Conservation (phyloP, 1,140 invertebrate genomes). For the Neocloeon triangulifer region DNA sequence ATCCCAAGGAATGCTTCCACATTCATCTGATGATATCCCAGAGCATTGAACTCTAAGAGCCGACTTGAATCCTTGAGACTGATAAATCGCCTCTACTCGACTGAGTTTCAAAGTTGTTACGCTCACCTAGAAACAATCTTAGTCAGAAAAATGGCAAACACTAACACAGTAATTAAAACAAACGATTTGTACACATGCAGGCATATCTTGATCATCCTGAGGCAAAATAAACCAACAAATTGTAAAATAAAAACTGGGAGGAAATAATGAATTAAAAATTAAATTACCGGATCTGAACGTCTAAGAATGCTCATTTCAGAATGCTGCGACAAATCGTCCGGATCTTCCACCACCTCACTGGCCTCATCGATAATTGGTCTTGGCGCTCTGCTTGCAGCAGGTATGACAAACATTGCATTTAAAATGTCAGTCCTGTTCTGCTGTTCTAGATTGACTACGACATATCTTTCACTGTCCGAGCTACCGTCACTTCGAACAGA, state of each 20-base stretch:
- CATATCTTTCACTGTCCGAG: slow-evolving; percentile 56
- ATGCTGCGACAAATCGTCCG: slow-evolving; percentile 16
- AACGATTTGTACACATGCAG: not conserved
- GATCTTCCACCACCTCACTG: slow-evolving; percentile 61
- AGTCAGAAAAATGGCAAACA: not conserved
- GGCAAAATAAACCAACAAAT: not conserved
- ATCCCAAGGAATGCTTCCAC: slow-evolving; percentile 71
- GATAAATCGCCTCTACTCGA: slow-evolving; percentile 59
- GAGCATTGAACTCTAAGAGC: slow-evolving; percentile 51
- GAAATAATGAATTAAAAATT: slow-evolving; percentile 7
- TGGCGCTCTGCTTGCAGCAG: slow-evolving; percentile 12
- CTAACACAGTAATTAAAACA: not conserved
- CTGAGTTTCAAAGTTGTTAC: slow-evolving; percentile 60
- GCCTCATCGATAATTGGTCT: slow-evolving; percentile 44
- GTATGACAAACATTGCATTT: slow-evolving; percentile 26
- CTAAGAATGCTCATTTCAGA: slow-evolving; percentile 46
- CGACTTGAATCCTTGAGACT: slow-evolving; percentile 50
- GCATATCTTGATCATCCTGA: not conserved
- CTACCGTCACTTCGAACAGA: slow-evolving; percentile 51
- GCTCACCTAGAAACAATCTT: slow-evolving; percentile 35
- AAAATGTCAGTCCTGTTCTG: slow-evolving; percentile 28
- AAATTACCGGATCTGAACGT: slow-evolving; percentile 44
- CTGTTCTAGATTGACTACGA: slow-evolving; percentile 26
- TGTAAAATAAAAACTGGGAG: slow-evolving; percentile 1
- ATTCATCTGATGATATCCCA: slow-evolving; percentile 55